Base-by-base conservation (phyloP, 1,140 invertebrate genomes). In the Alviniconcha marisindica region DNA sequence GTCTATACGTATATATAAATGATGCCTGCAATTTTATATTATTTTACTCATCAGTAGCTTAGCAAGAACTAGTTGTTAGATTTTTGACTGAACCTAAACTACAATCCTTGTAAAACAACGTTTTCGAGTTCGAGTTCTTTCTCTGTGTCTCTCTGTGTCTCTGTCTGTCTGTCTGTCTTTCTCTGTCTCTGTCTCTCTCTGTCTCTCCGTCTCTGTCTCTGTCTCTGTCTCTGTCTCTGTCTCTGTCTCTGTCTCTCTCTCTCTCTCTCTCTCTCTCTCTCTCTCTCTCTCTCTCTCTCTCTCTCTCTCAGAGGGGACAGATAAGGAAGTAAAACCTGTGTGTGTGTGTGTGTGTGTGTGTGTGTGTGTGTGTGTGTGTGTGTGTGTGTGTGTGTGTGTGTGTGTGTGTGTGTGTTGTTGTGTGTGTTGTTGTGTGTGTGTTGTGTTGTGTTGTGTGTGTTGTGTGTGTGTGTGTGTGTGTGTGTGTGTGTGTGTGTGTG, bases 231-330 rank as follows among this genome's bases (percentile, higher is more conserved):
- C 56, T 12, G 15, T 60, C 7, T 60, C 56, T 60, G 4, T 24
- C 24, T 60, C 56, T 60, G 15, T 69, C 31, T 33, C 63, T 33
- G n/a, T 33, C 31, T 33, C 28, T 69, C 63, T 69, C 31, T 69
- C 63, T 69, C 63, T 69, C 63, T 69, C 63, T 69, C 63, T 80
- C 48, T 69, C 63, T 69, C 63, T 69, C 63, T 69, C 63, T 69
- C 31, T 69, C 31, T 69, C 31, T 33, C 31, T 69, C 31, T 69
- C 63, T 69, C 31, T 69, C 31, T 60, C 56, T 60, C 56, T 60
- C 56, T 60, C 56, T 60, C 10, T 60, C 24, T 28, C 7, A 48
- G 44, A 10, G 44, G 5, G 44, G 5, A 18, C 18, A 18, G 5
- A 18, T 48, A 18, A 10, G 44, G 5, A 18, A 5, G 44, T 48